phyloP scores from a whole-genome alignment of 2,888 invertebrate genomes.

The Oligia latruncula region DNA sequence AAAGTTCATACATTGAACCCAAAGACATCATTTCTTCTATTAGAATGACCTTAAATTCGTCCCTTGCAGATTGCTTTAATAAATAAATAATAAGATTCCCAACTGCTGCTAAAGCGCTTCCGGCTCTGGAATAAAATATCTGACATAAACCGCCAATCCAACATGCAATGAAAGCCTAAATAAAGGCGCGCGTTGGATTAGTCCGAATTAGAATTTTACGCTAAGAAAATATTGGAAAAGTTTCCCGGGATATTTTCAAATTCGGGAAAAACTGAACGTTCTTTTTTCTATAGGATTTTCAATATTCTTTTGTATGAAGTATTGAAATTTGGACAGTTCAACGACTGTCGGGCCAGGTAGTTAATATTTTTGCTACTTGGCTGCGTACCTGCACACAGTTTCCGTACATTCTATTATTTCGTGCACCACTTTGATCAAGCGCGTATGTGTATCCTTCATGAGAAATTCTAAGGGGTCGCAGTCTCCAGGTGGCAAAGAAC shows the following conservation, averaged over 20 bases:
- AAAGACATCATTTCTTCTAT: constrained; percentile 85
- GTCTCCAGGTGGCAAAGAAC: constrained; percentile 94
- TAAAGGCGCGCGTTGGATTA: background rate
- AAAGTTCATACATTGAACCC: constrained; percentile 80
- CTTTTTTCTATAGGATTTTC: background rate
- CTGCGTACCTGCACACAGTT: constrained; percentile 77
- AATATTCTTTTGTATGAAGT: background rate
- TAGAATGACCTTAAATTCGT: constrained; percentile 80
- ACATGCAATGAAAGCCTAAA: background rate
- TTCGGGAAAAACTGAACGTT: background rate
- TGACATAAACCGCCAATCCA: background rate
- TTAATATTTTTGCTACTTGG: background rate
- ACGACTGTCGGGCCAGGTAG: background rate
- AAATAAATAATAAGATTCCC: constrained; percentile 79
- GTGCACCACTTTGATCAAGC: constrained; percentile 88
- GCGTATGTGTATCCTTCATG: constrained; percentile 92
- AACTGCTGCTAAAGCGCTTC: constrained; percentile 77
- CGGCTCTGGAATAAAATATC: constrained; percentile 75
- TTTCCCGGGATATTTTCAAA: background rate
- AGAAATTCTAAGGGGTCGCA: constrained; percentile 93
- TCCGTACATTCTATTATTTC: constrained; percentile 85
- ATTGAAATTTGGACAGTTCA: background rate
- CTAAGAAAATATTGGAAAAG: background rate
- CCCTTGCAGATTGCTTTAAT: constrained; percentile 74
- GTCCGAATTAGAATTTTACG: background rate